A percentile compares a stretch with the other conserved stretches of the same genome.
phyloP scores from a whole-genome alignment of 2,113 vertebrate genomes.

The Acrocephalus arundinaceus region DNA sequence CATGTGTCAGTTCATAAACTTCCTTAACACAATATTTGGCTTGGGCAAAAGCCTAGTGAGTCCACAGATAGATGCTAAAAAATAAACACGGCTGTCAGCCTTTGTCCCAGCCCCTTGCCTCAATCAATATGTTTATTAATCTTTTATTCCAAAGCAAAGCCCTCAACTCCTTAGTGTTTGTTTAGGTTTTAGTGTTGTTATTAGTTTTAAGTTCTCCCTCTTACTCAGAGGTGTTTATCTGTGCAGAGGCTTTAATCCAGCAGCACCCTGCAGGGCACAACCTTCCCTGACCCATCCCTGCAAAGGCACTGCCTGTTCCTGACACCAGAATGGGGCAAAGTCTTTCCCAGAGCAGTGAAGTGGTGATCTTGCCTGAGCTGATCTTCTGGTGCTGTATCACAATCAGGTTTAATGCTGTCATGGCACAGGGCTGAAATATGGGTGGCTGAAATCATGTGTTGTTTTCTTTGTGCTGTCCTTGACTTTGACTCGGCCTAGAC shows the following conservation, averaged over 20 bases:
- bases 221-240: background rate
- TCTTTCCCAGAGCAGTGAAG: background rate
- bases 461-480: background rate
- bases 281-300: background rate
- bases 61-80: slow-evolving; percentile 33
- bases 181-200: background rate
- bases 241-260: background rate
- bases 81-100: slow-evolving; percentile 16
- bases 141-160: slow-evolving; percentile 42
- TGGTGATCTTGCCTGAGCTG: background rate
- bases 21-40: slow-evolving; percentile 38
- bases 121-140: background rate
- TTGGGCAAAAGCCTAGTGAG: background rate
- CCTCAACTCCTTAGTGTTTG: background rate
- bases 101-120: slow-evolving; percentile 38
- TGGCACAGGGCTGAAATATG: background rate
- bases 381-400: background rate
- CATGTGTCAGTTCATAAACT: background rate
- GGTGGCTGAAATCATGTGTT: background rate
- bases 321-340: background rate
- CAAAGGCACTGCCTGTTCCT: background rate
- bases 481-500: background rate
- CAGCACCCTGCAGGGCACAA: background rate
- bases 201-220: background rate
- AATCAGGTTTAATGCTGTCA: background rate